phyloP scores from a whole-genome alignment of 2,113 vertebrate genomes.

The Dicerorhinus sumatrensis region DNA sequence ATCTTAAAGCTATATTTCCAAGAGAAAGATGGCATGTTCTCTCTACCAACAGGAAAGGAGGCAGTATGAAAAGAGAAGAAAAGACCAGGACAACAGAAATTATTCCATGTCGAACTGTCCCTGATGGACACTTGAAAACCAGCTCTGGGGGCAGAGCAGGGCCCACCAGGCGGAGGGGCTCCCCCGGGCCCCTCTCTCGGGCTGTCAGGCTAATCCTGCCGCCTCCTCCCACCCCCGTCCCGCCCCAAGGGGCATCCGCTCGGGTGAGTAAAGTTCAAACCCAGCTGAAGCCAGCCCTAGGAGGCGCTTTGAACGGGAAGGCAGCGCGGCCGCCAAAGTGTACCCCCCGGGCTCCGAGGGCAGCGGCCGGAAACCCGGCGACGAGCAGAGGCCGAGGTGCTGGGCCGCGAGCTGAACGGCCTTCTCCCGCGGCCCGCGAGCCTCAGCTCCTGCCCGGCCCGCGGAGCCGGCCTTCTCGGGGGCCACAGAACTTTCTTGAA shows the following conservation, averaged over 20 bases:
- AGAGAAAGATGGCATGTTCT: background rate
- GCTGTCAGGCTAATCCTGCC: constrained; percentile 54
- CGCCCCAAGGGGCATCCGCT: background rate
- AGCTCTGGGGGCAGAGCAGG: background rate
- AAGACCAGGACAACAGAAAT: background rate
- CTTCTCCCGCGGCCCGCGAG: accelerated
- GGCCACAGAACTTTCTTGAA: background rate
- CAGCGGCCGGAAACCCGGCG: background rate
- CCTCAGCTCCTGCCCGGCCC: background rate
- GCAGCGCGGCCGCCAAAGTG: background rate
- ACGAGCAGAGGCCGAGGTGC: accelerated
- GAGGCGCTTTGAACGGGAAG: background rate
- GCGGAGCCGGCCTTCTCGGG: accelerated
- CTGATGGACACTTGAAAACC: constrained; percentile 76
- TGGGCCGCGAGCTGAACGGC: background rate
- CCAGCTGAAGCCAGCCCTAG: background rate
- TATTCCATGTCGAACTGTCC: constrained; percentile 31
- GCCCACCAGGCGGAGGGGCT: background rate
- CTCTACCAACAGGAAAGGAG: background rate
- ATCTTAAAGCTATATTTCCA: background rate
- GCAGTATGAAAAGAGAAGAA: background rate
- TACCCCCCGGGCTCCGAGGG: too few species aligned
- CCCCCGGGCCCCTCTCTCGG: background rate
- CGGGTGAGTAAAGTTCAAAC: background rate
- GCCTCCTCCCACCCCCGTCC: background rate